These are phyloP conservation scores for Myotis daubentonii DNA, from an alignment of 2,797 vertebrate species.

Conservation along the genomic window DNA sequence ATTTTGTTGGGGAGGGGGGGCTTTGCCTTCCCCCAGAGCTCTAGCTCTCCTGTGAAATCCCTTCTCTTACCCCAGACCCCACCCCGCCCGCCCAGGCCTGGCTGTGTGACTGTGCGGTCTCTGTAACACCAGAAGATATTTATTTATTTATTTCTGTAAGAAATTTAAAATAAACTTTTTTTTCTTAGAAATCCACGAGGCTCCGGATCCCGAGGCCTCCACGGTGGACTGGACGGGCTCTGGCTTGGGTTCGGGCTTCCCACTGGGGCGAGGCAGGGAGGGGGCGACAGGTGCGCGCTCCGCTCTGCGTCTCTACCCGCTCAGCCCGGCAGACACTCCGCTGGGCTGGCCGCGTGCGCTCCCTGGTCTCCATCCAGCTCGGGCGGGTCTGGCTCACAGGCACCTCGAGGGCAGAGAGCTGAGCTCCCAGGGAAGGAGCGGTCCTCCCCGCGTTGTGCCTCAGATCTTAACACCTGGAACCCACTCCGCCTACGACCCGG, in stretches of 20 bases:
- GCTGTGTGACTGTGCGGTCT: constrained; percentile 88
- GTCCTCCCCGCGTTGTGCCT: accelerated
- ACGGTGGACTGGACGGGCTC: neutral
- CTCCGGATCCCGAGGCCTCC: neutral
- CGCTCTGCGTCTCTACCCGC: no score
- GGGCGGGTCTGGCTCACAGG: accelerated
- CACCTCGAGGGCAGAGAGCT: neutral
- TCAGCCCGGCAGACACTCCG: accelerated
- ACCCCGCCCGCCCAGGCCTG: constrained; percentile 23
- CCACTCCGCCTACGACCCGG: accelerated
- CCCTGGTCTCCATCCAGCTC: neutral
- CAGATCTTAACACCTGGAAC: neutral
- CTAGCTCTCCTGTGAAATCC: neutral
- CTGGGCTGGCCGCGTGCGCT: accelerated
- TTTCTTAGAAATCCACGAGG: constrained; percentile 76
- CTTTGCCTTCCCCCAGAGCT: neutral
- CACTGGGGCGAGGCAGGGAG: neutral
- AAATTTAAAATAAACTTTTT: constrained; percentile 84
- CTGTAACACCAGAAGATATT: constrained; percentile 91
- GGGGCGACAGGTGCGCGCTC: neutral
- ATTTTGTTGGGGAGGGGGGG: neutral
- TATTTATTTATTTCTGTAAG: constrained; percentile 99
- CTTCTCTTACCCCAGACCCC: neutral
- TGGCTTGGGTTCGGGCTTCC: neutral
- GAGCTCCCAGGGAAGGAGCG: neutral